Evolutionary conservation across 2,797 vertebrate genomes (phyloP).

Genomic region (Enteromius paludinosus): DNA sequence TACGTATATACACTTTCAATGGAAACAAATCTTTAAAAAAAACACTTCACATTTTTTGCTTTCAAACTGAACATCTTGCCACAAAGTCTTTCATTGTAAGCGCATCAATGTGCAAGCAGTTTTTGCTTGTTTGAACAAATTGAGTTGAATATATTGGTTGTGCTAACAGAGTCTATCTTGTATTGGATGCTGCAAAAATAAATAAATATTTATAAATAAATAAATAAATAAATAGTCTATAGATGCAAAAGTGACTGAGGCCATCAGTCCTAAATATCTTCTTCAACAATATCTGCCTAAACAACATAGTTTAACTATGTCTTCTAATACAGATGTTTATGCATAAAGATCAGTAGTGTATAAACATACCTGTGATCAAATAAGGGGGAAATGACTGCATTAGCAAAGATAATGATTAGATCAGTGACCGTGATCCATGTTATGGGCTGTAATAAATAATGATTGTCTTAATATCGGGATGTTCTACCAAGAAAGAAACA

Average conservation of each 20-base stretch:
- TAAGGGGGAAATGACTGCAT: neutral
- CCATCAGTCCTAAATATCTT: neutral
- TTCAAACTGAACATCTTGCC: neutral
- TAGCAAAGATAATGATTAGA: neutral
- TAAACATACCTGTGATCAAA: neutral
- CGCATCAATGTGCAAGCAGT: neutral
- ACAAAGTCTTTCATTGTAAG: too few species aligned
- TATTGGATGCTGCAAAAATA: neutral
- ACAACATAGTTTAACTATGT: neutral
- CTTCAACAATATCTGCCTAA: too few species aligned
- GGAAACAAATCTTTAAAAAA: neutral
- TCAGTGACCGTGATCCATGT: neutral
- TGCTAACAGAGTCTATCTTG: neutral
- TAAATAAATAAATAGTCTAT: neutral
- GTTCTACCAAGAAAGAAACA: neutral
- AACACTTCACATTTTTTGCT: neutral
- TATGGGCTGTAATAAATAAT: neutral
- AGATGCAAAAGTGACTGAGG: neutral
- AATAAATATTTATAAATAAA: too few species aligned
- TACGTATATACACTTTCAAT: neutral
- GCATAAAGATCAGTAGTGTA: neutral
- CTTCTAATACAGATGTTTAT: neutral
- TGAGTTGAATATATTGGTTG: neutral
- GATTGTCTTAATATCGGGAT: neutral
- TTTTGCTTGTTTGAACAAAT: neutral